Evolutionary conservation across 1,140 invertebrate genomes (phyloP).

Genomic region (Drosophila simulans): DNA sequence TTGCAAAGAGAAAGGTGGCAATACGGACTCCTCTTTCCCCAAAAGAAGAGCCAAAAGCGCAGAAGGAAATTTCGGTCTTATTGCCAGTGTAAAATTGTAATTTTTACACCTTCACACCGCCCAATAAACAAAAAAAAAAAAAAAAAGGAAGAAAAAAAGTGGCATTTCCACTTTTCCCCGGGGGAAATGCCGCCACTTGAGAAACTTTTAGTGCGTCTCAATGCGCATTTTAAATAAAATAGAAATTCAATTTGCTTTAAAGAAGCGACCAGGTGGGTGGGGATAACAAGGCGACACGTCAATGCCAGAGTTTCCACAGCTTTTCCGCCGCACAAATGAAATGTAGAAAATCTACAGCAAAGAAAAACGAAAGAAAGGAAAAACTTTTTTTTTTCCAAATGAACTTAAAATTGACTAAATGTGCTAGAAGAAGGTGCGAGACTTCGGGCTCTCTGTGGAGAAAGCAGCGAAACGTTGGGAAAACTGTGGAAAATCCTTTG

Average conservation of each 20-base stretch:
- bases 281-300: conserved; percentile 50
- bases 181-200: conserved; percentile 66
- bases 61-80: conserved; percentile 20
- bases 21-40: not conserved
- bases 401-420: conserved; percentile 83
- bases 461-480: conserved; percentile 15
- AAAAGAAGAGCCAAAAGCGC: not conserved
- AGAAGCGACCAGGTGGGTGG: conserved; percentile 61
- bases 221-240: conserved; percentile 83
- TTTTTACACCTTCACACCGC: conserved; percentile 75
- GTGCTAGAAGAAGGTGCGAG: conserved; percentile 72
- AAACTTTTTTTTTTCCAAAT: conserved; percentile 59
- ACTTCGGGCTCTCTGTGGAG: conserved; percentile 40
- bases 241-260: conserved; percentile 83
- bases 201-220: conserved; percentile 81
- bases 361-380: conserved; percentile 26
- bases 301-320: conserved; percentile 49
- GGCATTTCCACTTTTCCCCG: not conserved
- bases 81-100: conserved; percentile 65
- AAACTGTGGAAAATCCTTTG: conserved; percentile 7
- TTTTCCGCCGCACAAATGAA: conserved; percentile 52
- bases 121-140: not conserved
- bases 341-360: conserved; percentile 30
- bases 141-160: not conserved
- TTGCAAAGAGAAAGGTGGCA: not conserved